Percentiles rank a stretch among this genome's conserved stretches.
Conservation (phyloP, 2,113 vertebrate genomes). For the Pseudopipra pipra region DNA sequence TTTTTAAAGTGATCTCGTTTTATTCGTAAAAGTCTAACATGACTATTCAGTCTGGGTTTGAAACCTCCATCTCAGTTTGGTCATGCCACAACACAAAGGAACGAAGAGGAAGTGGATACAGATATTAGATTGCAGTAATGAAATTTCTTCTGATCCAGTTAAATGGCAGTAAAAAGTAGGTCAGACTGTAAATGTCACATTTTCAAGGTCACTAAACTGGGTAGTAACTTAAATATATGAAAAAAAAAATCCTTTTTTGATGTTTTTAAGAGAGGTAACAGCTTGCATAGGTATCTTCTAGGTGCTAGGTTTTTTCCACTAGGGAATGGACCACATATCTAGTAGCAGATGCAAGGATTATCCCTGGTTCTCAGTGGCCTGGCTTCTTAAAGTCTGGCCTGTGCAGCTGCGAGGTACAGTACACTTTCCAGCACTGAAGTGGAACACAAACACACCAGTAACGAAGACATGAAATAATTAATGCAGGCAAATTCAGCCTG, state of each 20-base stretch:
- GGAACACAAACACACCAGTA: background rate
- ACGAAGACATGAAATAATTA: background rate
- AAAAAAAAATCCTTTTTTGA: rapidly evolving
- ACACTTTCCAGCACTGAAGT: background rate
- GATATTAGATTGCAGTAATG: background rate
- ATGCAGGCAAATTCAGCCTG: background rate
- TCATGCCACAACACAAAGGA: background rate
- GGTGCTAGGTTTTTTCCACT: background rate
- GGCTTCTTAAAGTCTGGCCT: background rate
- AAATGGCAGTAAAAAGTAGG: constrained; percentile 2
- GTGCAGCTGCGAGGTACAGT: background rate
- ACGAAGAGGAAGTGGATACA: background rate
- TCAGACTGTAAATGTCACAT: background rate
- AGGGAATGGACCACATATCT: background rate
- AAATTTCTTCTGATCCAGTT: constrained; percentile 7
- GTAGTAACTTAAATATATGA: background rate
- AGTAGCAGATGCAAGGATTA: background rate
- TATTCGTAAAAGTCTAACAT: background rate
- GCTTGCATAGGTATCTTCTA: background rate
- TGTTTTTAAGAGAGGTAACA: background rate
- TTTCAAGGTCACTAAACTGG: constrained; percentile 11
- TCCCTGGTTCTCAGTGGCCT: background rate
- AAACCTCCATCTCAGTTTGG: background rate
- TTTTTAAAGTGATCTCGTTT: background rate
- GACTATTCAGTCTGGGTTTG: background rate